These are phyloP conservation scores for Cistogaster globosa DNA, from an alignment of 2,888 invertebrate genomes.

Conservation along the genomic window DNA sequence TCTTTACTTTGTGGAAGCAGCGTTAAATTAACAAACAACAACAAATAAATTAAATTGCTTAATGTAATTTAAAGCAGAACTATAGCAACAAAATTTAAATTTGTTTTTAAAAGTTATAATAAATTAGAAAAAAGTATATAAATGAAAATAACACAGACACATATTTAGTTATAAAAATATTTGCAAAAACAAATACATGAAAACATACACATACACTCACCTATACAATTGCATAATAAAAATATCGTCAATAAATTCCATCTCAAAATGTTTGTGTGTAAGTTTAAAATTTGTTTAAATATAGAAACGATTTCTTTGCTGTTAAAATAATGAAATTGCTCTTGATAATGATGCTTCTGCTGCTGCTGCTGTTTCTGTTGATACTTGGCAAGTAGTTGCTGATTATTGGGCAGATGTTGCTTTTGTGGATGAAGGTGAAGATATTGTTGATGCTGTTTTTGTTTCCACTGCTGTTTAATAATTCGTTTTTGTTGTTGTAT, in stretches of 20 bases:
- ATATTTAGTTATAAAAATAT: neutral
- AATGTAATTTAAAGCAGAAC: conserved; percentile 32
- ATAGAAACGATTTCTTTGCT: conserved; percentile 70
- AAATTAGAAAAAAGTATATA: neutral
- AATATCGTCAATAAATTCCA: conserved; percentile 79
- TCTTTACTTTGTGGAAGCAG: neutral
- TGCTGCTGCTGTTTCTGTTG: conserved; percentile 19
- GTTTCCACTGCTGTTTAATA: conserved; percentile 60
- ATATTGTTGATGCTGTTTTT: conserved; percentile 43
- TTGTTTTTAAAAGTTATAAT: conserved; percentile 8
- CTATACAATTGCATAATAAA: conserved; percentile 81
- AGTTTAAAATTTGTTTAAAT: conserved; percentile 69
- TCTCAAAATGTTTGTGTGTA: conserved; percentile 72
- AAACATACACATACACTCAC: conserved; percentile 75
- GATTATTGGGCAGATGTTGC: conserved; percentile 34
- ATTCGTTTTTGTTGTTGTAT: conserved; percentile 66
- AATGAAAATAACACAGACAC: conserved; percentile 16
- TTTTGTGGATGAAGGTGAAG: conserved; percentile 59
- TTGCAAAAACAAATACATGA: conserved; percentile 27
- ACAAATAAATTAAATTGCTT: too few relatives aligned
- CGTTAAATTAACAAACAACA: neutral
- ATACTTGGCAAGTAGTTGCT: neutral
- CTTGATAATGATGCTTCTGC: conserved; percentile 53
- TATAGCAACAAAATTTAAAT: conserved; percentile 49
- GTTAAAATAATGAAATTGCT: conserved; percentile 53